Conservation (phyloP, 1,140 invertebrate genomes). For the Hermatobates lingyangjiaoensis region DNA sequence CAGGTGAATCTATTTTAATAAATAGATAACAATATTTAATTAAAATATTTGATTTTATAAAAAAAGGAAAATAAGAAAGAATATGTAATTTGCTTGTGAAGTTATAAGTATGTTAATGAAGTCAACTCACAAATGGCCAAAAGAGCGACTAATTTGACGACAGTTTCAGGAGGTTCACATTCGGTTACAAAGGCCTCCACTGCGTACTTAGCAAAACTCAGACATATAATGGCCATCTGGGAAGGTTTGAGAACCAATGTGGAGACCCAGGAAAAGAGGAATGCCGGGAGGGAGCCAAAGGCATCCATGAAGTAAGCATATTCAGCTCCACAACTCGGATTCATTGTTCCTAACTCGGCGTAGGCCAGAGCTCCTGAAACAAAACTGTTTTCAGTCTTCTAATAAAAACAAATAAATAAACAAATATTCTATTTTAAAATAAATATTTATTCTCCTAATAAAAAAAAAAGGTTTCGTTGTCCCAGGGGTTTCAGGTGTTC, state of each 20-base stretch:
- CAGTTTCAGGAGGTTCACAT: constrained; percentile 52
- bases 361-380: constrained; percentile 67
- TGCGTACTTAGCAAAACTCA: constrained; percentile 85
- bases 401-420: not conserved
- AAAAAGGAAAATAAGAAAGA: too few species aligned
- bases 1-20: too few species aligned
- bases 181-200: constrained; percentile 77
- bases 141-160: constrained; percentile 61
- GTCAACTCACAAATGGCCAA: constrained; percentile 48
- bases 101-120: too few species aligned
- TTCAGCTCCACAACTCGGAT: constrained; percentile 80
- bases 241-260: constrained; percentile 80
- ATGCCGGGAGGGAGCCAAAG: constrained; percentile 72
- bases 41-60: too few species aligned
- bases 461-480: not conserved
- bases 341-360: constrained; percentile 83
- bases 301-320: constrained; percentile 85
- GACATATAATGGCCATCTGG: constrained; percentile 81
- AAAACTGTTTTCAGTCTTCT: constrained; percentile 5
- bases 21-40: too few species aligned
- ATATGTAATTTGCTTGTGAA: too few species aligned
- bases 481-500: too few species aligned
- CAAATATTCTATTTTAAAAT: not conserved
- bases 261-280: constrained; percentile 80
- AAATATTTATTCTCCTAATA: too few species aligned